Evolutionary conservation across 2,888 invertebrate species (phyloP).

Genomic region (Drosophila basisetae): DNA sequence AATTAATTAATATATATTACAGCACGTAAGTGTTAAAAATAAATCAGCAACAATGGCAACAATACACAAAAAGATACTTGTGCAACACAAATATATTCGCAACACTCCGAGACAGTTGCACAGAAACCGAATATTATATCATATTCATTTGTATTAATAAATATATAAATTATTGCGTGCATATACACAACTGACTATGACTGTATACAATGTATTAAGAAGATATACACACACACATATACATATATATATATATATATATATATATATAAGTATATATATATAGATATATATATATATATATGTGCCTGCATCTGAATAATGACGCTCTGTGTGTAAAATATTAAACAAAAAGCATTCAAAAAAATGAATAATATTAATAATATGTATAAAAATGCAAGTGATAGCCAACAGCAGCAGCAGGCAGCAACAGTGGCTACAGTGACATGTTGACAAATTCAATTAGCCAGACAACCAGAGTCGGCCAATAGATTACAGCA

Average conservation of each 20-base stretch:
- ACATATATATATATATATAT: constrained; percentile 1
- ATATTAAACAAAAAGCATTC: constrained; percentile 19
- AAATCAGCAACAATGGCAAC: constrained; percentile 63
- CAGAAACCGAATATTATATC: constrained; percentile 4
- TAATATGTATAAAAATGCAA: constrained; percentile 43
- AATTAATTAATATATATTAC: constrained; percentile 71
- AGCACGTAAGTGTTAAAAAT: constrained; percentile 63
- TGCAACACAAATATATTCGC: constrained; percentile 7
- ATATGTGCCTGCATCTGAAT: constrained; percentile 38
- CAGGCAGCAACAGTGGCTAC: constrained; percentile 8
- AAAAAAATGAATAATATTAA: constrained; percentile 13
- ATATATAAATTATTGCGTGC: not conserved
- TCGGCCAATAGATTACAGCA: constrained; percentile 46
- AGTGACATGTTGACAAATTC: constrained; percentile 66
- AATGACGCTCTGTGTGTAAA: constrained; percentile 49
- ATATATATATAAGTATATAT: not conserved
- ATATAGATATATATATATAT: constrained; percentile 4
- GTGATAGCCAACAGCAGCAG: constrained; percentile 49
- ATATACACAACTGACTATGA: constrained; percentile 17
- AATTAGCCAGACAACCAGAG: constrained; percentile 62
- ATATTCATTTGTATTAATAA: not conserved
- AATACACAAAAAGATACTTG: constrained; percentile 2
- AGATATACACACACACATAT: not conserved
- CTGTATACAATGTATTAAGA: constrained; percentile 12
- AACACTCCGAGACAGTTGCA: not conserved